Evolutionary conservation across 2,113 vertebrate species (phyloP), one percentile per base, ranked within the genome.

Genomic region (Nothoprocta pentlandii): DNA sequence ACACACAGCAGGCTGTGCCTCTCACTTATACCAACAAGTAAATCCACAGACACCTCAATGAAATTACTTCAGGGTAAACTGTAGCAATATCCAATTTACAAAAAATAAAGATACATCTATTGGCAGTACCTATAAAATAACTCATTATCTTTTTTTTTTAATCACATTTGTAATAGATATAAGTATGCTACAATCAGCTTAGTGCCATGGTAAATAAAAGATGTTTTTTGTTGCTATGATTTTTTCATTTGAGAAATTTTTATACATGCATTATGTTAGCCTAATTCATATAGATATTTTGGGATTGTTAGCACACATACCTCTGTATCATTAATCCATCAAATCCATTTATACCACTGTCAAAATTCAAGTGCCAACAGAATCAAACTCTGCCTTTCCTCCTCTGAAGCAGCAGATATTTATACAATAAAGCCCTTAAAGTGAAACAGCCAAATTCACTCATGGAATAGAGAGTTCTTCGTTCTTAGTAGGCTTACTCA

Each of bases 161-260:
- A 80, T 92, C 86, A 75, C 86, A 90, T 96, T 89, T 95, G 88
- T 81, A 89, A 80, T 5, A 9, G 82, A 79, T 68, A 16, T 78
- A 90, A 83, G 77, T 70, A 80, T 63, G 68, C 76, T 91, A 59
- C 63, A 64, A 93, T 61, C 34, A 78, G 83, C 92, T 93, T 75
- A 90, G 77, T 74, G 85, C 80, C 90, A 90, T 51, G 73, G 95
- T 93, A 94, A 95, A 95, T 80, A 96, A 88, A 90, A 66, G 88
- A 86, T 84, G 95, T 16, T 88, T 93, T 92, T 78, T 78, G 77
- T 91, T 88, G 77, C 92, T 90, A 86, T 47, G 69, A 73, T 88
- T 90, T 95, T 84, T 93, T 95, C 80, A 94, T 90, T 74, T 78
- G 62, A 90, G 83, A 86, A 90, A 78, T 63, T 92, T 80, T 69